Evolutionary conservation across 2,888 invertebrate species (phyloP).

Genomic region (Pinctada fucata): DNA sequence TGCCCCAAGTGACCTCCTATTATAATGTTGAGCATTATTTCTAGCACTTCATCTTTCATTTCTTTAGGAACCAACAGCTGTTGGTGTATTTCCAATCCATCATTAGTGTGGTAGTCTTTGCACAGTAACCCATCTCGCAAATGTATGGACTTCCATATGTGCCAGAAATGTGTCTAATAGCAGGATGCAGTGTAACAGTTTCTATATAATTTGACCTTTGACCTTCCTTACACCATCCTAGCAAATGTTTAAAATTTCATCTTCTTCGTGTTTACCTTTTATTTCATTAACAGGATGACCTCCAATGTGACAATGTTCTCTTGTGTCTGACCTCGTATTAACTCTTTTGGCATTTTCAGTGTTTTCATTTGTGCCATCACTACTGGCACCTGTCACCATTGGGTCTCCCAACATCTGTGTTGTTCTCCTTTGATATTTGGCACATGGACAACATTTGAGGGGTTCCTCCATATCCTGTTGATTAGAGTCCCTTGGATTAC

Average conservation of each 20-base stretch:
- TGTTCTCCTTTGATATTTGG: constrained; percentile 27
- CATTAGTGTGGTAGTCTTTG: constrained; percentile 2
- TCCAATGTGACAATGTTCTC: constrained; percentile 1
- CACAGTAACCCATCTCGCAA: constrained; percentile 18
- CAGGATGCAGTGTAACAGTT: not conserved
- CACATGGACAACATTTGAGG: constrained; percentile 39
- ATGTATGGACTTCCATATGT: constrained; percentile 10
- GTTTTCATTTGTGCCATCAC: not conserved
- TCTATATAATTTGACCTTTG: not conserved
- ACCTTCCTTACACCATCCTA: not conserved
- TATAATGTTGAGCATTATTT: constrained; percentile 15
- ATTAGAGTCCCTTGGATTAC: constrained; percentile 37
- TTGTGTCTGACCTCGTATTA: not conserved
- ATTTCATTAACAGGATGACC: constrained; percentile 3
- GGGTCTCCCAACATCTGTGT: constrained; percentile 5
- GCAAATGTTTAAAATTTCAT: not conserved
- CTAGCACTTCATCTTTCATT: constrained; percentile 9
- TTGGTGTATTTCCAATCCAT: not conserved
- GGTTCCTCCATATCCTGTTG: constrained; percentile 17
- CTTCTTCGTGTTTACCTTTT: not conserved
- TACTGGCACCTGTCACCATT: not conserved
- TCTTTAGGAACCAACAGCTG: constrained; percentile 7
- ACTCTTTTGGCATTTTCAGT: not conserved
- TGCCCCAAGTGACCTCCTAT: constrained; percentile 32
- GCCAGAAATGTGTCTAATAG: constrained; percentile 21